phyloP scores from a whole-genome alignment of 2,113 vertebrate genomes.

The Prunella himalayana region DNA sequence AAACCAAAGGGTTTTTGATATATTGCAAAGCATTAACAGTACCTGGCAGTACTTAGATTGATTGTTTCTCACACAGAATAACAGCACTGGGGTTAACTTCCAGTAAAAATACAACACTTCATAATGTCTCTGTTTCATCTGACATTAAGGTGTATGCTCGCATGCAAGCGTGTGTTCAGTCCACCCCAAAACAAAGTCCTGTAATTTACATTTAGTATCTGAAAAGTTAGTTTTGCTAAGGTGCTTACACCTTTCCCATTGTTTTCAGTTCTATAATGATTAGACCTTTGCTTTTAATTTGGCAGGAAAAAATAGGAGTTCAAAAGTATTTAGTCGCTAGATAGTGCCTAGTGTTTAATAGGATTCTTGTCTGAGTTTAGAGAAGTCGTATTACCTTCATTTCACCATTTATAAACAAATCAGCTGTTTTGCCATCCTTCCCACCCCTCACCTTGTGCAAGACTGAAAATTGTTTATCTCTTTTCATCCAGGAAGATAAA shows the following conservation, averaged over 20 bases:
- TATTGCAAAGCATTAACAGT: background rate
- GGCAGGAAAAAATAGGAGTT: background rate
- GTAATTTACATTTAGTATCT: background rate
- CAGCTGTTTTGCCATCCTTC: fast-evolving
- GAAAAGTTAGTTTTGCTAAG: background rate
- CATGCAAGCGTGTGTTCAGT: too few relatives aligned
- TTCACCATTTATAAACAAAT: background rate
- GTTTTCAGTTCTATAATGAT: background rate
- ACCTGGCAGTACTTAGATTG: background rate
- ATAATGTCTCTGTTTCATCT: background rate
- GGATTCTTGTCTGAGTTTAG: background rate
- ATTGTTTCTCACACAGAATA: background rate
- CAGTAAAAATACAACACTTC: background rate
- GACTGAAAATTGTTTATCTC: background rate
- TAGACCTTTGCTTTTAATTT: background rate
- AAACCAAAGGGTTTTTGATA: background rate
- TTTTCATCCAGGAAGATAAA: background rate
- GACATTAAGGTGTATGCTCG: background rate
- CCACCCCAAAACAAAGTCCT: background rate
- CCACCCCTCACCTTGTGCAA: background rate
- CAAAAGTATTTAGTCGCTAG: background rate
- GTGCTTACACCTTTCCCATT: background rate
- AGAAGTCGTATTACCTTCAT: background rate
- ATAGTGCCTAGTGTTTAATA: background rate
- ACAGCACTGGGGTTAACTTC: background rate